These are phyloP conservation scores for Pasiphila rectangulata DNA, from an alignment of 2,888 invertebrate species.

Conservation along the genomic window DNA sequence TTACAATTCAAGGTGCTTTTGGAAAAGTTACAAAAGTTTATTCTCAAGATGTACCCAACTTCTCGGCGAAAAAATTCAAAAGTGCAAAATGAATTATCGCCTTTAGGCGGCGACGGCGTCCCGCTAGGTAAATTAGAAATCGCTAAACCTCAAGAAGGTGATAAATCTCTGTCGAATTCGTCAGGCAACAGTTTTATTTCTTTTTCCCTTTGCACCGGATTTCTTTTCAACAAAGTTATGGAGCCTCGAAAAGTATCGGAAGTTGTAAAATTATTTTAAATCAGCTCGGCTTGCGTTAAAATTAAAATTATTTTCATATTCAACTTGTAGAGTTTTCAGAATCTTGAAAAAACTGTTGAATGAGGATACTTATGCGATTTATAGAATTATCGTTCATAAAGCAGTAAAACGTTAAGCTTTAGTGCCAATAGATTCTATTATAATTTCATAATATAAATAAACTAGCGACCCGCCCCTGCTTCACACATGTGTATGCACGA, in stretches of 20 bases:
- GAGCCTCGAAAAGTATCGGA: slow-evolving; percentile 37
- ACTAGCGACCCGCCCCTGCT: no score
- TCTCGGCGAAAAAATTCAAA: slow-evolving; percentile 35
- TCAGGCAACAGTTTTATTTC: slow-evolving; percentile 66
- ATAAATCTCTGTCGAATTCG: slow-evolving; percentile 71
- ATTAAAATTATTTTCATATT: slow-evolving; percentile 15
- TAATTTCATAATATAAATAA: no score
- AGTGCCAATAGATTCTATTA: no score
- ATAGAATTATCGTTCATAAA: no score
- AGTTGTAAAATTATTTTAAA: slow-evolving; percentile 34
- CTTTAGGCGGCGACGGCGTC: slow-evolving; percentile 41
- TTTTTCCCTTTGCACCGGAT: slow-evolving; percentile 50
- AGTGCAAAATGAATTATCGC: slow-evolving; percentile 47
- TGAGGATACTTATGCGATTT: no score
- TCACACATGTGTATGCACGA: no score
- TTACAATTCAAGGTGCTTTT: no score
- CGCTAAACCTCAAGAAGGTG: slow-evolving; percentile 58
- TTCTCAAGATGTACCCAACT: slow-evolving; percentile 13
- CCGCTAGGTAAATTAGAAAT: slow-evolving; percentile 59
- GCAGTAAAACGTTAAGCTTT: no score
- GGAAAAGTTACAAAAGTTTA: not conserved
- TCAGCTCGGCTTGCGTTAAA: slow-evolving; percentile 16
- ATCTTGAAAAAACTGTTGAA: no score
- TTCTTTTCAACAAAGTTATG: slow-evolving; percentile 59
- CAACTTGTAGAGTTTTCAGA: slow-evolving; percentile 3